Percentiles rank a stretch among this genome's conserved stretches.
Conservation (phyloP, 2,888 invertebrate genomes). For the Melieria crassipennis region DNA sequence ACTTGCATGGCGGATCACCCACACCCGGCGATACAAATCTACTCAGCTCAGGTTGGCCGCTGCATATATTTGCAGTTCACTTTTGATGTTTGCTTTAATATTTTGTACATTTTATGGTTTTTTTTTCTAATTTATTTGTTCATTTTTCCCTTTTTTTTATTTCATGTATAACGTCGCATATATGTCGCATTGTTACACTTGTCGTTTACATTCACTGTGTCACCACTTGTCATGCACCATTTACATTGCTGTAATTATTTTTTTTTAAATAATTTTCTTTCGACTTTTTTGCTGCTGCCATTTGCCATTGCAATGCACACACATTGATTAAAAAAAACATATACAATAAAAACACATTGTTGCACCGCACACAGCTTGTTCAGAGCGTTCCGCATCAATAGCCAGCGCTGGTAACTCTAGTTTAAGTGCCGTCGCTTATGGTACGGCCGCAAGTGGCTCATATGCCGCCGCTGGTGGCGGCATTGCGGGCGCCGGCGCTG, state of each 20-base stretch:
- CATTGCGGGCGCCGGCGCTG: slow-evolving; percentile 44
- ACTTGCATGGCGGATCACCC: slow-evolving; percentile 66
- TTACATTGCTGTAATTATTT: too few species aligned
- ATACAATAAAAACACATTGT: neutral
- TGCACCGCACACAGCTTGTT: slow-evolving; percentile 57
- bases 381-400: slow-evolving; percentile 65
- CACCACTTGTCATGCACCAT: too few species aligned
- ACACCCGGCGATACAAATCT: slow-evolving; percentile 69
- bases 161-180: neutral
- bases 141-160: slow-evolving; percentile 20
- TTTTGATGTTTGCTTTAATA: neutral
- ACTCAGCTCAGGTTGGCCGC: slow-evolving; percentile 73
- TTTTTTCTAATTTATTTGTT: slow-evolving; percentile 28
- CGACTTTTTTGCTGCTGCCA: neutral
- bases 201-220: too few species aligned
- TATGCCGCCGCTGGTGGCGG: slow-evolving; percentile 44
- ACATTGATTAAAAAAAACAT: slow-evolving; percentile 22
- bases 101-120: slow-evolving; percentile 4
- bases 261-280: neutral
- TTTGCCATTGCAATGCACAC: neutral
- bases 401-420: slow-evolving; percentile 64
- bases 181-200: neutral
- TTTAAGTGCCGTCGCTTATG: slow-evolving; percentile 51
- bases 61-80: neutral
- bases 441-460: slow-evolving; percentile 44